These are phyloP conservation scores for Eptatretus atami DNA, from an alignment of 2,797 vertebrate genomes.

Conservation along the genomic window DNA sequence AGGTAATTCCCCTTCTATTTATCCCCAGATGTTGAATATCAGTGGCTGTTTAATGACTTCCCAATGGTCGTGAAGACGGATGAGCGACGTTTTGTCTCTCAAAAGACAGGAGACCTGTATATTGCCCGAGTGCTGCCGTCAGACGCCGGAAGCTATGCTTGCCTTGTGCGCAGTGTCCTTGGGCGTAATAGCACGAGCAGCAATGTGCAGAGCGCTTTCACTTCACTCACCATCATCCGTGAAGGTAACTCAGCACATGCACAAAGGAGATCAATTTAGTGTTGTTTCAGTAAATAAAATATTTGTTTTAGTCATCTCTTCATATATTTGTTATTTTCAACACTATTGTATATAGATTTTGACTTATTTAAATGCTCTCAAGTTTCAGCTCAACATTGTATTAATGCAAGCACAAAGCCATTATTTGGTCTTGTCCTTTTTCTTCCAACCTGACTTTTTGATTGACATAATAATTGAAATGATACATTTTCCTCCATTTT, in stretches of 20 bases:
- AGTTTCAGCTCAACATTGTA: no score
- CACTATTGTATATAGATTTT: no score
- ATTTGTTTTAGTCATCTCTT: no score
- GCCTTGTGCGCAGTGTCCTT: constrained; percentile 65
- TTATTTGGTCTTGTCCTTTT: no score
- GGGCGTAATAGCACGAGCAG: constrained; percentile 73
- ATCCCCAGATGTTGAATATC: constrained; percentile 41
- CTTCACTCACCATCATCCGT: constrained; percentile 33
- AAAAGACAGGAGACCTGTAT: constrained; percentile 66
- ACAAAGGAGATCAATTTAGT: background rate
- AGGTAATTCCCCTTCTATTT: background rate
- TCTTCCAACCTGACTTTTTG: no score
- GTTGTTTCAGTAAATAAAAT: no score
- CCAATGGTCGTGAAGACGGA: constrained; percentile 50
- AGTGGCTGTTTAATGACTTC: constrained; percentile 75
- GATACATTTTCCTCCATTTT: no score
- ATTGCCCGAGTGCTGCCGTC: constrained; percentile 40
- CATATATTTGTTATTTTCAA: no score
- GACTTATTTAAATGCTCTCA: no score
- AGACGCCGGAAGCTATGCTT: constrained; percentile 56
- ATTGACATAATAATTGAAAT: no score
- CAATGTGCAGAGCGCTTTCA: constrained; percentile 68
- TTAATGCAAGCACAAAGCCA: no score
- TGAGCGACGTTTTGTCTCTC: constrained; percentile 49
- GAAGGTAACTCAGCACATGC: constrained; percentile 28